phyloP scores from a whole-genome alignment of 2,113 vertebrate genomes.

The Microcebus tavaratra region DNA sequence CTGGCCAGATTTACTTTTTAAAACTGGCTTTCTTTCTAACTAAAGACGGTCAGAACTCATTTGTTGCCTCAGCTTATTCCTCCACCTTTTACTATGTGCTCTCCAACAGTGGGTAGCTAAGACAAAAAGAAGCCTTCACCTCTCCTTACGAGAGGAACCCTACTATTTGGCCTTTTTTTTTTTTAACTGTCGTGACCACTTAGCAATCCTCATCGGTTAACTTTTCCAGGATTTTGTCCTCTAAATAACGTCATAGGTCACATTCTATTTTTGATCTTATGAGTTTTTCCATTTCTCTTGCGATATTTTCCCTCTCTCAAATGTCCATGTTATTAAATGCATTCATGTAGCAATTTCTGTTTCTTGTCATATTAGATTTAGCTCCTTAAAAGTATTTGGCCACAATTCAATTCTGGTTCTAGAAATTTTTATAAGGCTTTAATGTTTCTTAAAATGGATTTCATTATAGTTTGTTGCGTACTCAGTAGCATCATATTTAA shows the following conservation, averaged over 20 bases:
- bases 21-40: background rate
- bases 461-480: background rate
- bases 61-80: background rate
- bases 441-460: conserved; percentile 24
- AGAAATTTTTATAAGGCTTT: background rate
- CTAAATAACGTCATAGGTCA: background rate
- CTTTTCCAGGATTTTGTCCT: background rate
- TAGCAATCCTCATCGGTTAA: background rate
- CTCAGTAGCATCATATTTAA: background rate
- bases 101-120: background rate
- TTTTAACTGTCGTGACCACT: background rate
- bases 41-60: background rate
- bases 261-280: conserved; percentile 31
- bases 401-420: conserved; percentile 38
- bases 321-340: conserved; percentile 38
- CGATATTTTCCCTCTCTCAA: background rate
- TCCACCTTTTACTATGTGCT: background rate
- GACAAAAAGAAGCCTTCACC: background rate
- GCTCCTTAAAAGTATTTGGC: conserved; percentile 52
- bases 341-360: conserved; percentile 15
- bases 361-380: conserved; percentile 64
- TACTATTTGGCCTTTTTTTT: background rate
- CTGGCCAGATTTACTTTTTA: background rate
- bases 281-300: background rate
- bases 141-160: background rate